Evolutionary conservation across 2,888 invertebrate species (phyloP), one percentile per base, ranked within the genome.

Genomic region (Dichetophora obliterata): DNA sequence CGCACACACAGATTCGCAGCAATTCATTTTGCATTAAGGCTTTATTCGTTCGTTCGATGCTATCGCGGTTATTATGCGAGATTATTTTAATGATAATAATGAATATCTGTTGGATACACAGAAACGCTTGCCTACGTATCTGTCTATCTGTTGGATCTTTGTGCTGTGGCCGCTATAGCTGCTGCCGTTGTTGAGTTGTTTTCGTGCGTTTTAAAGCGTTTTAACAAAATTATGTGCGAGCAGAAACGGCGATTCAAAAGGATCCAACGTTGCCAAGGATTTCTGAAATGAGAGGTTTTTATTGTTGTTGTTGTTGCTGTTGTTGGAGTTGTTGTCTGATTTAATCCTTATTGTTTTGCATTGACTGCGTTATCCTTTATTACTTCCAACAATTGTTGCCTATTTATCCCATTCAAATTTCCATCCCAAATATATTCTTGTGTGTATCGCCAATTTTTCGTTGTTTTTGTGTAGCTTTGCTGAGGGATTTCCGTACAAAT

Each of bases 31-130:
- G 66, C 66, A 66, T 66, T 66, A 66, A 61, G 48, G 43, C 59
- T 61, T 43, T 31, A 37, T 24, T 48, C 70, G 54, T 70, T 59
- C 59, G 27, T 24, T 59, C n/a, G 16, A 16, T 48, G 43, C 73
- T 57, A 22, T 24, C 73, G n/a, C 50, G 48, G 11, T 63, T 66
- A 66, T 54, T 74, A 50, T 14, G 31, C 74, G 52, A 48, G 74
- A 74, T 74, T 74, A 74, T 73, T 73, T 73, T 63, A 65, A 73
- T 73, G 73, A 73, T 74, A 74, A 52, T 31, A 54, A 54, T 54
- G 66, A 65, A 22, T 66, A 66, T 66, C 65, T 50, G 72, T 43
- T 48, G 73, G 73, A 63, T 63, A 50, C 63, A 63, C 63, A 66
- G 37, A 22, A 11, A 68, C 24, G 24, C 5, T 27, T 11, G 48